Percentiles rank a stretch among this genome's conserved stretches.
Conservation (phyloP, 92 coral and sea anemone species). For the Hydrozoanthus gracilis region DNA sequence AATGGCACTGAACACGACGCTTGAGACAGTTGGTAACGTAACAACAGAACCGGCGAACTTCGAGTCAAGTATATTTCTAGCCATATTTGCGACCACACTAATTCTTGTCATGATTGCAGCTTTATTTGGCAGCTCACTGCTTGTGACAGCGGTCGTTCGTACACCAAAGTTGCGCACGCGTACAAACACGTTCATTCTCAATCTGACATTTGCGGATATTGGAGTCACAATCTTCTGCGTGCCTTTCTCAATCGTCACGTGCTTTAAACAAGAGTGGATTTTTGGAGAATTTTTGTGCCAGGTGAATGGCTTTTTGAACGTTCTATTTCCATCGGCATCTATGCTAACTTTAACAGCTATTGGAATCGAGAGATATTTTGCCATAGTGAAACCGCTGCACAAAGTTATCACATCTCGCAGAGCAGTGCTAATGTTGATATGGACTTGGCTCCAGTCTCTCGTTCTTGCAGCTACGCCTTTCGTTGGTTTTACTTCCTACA, state of each 20-base stretch:
- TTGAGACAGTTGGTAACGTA: neutral
- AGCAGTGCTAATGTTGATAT: constrained; percentile 65
- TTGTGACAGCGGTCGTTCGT: constrained; percentile 66
- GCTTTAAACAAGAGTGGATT: constrained; percentile 66
- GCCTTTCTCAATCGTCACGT: constrained; percentile 83
- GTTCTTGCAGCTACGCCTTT: constrained; percentile 68
- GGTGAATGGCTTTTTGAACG: constrained; percentile 73
- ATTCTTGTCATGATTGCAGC: constrained; percentile 64
- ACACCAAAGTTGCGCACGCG: constrained; percentile 75
- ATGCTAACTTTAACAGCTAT: constrained; percentile 79
- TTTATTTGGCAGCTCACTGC: constrained; percentile 70
- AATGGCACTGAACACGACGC: no score
- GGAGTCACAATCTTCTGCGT: constrained; percentile 70
- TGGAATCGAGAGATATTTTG: constrained; percentile 78
- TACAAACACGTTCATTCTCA: constrained; percentile 79
- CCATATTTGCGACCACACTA: constrained; percentile 58
- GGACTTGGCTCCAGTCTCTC: constrained; percentile 74
- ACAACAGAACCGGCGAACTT: neutral
- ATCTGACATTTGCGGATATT: constrained; percentile 78
- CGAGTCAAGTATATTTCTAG: constrained; percentile 58
- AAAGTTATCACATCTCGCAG: constrained; percentile 65
- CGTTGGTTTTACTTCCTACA: constrained; percentile 67
- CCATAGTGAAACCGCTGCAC: constrained; percentile 79
- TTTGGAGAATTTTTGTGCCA: constrained; percentile 76
- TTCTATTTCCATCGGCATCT: constrained; percentile 69